phyloP scores from a whole-genome alignment of 2,888 invertebrate genomes.

The Lagria hirta region DNA sequence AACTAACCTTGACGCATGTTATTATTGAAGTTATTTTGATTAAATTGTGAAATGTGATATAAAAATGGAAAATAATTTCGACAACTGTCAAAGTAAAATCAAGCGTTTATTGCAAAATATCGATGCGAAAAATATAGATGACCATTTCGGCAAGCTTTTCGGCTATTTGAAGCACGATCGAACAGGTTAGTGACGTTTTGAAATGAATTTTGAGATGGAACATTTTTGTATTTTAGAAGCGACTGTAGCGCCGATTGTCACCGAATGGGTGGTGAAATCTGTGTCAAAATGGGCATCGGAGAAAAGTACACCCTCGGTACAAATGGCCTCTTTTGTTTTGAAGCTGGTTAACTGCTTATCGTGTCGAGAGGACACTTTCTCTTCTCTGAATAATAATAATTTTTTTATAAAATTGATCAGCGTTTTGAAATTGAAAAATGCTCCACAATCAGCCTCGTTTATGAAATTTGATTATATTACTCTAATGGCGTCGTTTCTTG shows the following conservation, averaged over 20 bases:
- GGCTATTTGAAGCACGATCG: background rate
- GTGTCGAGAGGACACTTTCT: slow-evolving; percentile 61
- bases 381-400: slow-evolving; percentile 57
- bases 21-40: too few species aligned
- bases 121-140: background rate
- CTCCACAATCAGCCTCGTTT: background rate
- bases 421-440: slow-evolving; percentile 1
- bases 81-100: slow-evolving; percentile 3
- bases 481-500: slow-evolving; percentile 61
- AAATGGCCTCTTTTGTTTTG: slow-evolving; percentile 61
- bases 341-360: slow-evolving; percentile 64
- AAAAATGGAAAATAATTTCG: slow-evolving; percentile 5
- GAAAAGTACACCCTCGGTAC: slow-evolving; percentile 13
- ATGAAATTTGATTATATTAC: slow-evolving; percentile 68
- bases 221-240: slow-evolving; percentile 12
- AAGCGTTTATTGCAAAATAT: slow-evolving; percentile 5
- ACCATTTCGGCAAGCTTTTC: slow-evolving; percentile 4
- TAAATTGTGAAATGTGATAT: too few species aligned
- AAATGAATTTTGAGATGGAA: too few species aligned
- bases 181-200: slow-evolving; percentile 5
- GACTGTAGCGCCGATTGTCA: slow-evolving; percentile 39
- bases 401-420: slow-evolving; percentile 29
- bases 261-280: slow-evolving; percentile 56
- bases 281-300: slow-evolving; percentile 46
- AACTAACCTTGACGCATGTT: too few species aligned